Percentiles rank a stretch among this genome's conserved stretches.
These are phyloP conservation scores for Arothron firmamentum DNA, from an alignment of 2,113 vertebrate species.

Conservation along the genomic window DNA sequence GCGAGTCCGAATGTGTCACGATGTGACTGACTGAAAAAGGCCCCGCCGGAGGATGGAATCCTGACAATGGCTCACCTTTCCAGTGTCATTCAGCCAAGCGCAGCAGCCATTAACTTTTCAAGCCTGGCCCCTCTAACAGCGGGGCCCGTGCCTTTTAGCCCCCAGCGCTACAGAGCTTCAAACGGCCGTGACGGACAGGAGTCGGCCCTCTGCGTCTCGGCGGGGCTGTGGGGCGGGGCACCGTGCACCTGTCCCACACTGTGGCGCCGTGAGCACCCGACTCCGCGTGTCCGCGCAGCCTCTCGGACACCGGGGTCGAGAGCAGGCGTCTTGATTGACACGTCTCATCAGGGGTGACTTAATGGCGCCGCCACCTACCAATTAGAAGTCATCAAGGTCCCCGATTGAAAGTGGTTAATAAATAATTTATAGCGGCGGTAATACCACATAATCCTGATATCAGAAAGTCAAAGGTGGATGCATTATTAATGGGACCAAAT, in stretches of 20 bases:
- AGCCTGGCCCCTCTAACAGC: conserved; percentile 52
- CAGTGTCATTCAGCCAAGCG: conserved; percentile 64
- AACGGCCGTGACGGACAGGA: conserved; percentile 66
- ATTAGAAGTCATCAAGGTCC: conserved; percentile 80
- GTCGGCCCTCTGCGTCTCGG: conserved; percentile 44
- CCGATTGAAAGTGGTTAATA: conserved; percentile 81
- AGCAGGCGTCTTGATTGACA: conserved; percentile 76
- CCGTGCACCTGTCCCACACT: conserved; percentile 40
- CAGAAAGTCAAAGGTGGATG: conserved; percentile 82
- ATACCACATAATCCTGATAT: conserved; percentile 85
- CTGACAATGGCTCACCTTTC: conserved; percentile 65
- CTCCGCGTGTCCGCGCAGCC: conserved; percentile 34
- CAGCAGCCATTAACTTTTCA: conserved; percentile 72
- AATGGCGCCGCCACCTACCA: conserved; percentile 76
- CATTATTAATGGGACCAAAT: conserved; percentile 84
- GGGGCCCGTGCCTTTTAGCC: conserved; percentile 47
- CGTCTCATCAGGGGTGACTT: conserved; percentile 77
- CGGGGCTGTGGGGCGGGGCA: conserved; percentile 45
- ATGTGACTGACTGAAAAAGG: conserved; percentile 62
- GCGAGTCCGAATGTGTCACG: conserved; percentile 8
- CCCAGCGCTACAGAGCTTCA: conserved; percentile 51
- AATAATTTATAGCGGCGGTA: conserved; percentile 80
- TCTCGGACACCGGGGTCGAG: conserved; percentile 52
- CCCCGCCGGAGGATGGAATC: conserved; percentile 45
- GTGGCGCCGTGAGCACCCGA: conserved; percentile 59